phyloP scores from a whole-genome alignment of 2,797 vertebrate genomes.

The Borostomias antarcticus region DNA sequence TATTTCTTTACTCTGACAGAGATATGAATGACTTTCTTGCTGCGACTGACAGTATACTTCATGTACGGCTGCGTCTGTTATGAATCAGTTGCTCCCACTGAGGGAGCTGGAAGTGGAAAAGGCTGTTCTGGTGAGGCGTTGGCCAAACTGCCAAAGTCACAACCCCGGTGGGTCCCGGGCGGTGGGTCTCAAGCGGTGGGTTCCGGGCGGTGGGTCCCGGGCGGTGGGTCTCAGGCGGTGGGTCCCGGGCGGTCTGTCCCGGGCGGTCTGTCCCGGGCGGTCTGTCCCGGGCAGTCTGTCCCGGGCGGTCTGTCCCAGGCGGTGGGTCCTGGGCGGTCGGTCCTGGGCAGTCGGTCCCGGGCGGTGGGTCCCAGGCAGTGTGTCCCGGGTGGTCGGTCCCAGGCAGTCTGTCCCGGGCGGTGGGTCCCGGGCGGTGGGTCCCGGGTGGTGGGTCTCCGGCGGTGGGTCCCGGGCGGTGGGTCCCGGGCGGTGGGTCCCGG shows the following conservation, averaged over 20 bases:
- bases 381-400: no score
- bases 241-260: constrained; percentile 52
- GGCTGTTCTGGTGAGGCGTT: constrained; percentile 60
- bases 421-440: no score
- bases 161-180: constrained; percentile 56
- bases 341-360: no score
- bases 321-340: no score
- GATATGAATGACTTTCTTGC: constrained; percentile 25
- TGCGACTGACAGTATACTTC: constrained; percentile 50
- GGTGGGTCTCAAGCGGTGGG: constrained; percentile 51
- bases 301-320: no score
- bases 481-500: no score
- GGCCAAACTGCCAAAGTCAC: constrained; percentile 62
- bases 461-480: no score
- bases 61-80: constrained; percentile 63
- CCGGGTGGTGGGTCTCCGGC: no score
- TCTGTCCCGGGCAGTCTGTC: no score
- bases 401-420: no score
- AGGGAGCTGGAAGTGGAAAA: constrained; percentile 65
- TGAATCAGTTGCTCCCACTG: constrained; percentile 61
- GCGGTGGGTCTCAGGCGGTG: constrained; percentile 55
- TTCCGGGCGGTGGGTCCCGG: constrained; percentile 60
- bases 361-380: no score
- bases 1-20: background rate
- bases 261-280: constrained; percentile 61